Conservation (phyloP, 2,888 invertebrate species). For the Eilema depressum region DNA sequence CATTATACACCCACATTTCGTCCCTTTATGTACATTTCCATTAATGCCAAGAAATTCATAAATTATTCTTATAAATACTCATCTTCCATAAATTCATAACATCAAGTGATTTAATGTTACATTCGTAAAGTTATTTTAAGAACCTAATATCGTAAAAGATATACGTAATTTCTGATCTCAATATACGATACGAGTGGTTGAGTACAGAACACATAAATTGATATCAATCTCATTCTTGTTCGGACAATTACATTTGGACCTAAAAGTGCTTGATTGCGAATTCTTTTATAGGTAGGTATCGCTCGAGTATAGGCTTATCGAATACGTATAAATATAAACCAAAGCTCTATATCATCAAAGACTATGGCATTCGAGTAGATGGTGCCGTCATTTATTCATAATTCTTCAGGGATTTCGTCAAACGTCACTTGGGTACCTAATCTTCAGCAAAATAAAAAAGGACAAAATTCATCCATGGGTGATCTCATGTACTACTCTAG, state of each 20-base stretch:
- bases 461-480: constrained; percentile 7
- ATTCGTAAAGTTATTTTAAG: constrained; percentile 10
- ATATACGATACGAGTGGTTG: constrained; percentile 12
- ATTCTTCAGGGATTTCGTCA: constrained; percentile 12
- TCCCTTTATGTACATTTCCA: not conserved
- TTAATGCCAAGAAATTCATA: not conserved
- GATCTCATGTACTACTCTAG: not conserved
- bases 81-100: not conserved
- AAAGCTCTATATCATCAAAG: not conserved
- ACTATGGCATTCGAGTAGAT: not conserved
- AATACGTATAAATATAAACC: not conserved
- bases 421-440: constrained; percentile 15
- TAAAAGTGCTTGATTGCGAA: constrained; percentile 10
- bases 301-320: not conserved
- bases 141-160: constrained; percentile 11
- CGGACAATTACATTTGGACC: constrained; percentile 7
- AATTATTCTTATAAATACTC: not conserved
- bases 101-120: constrained; percentile 3
- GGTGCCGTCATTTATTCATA: not conserved
- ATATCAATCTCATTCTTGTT: constrained; percentile 14
- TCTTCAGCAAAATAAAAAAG: constrained; percentile 13
- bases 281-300: not conserved
- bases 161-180: not conserved
- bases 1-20: not conserved
- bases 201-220: constrained; percentile 12